Percentiles rank a stretch among this genome's conserved stretches.
Evolutionary conservation across 2,888 invertebrate genomes (phyloP).

Genomic region (Eupithecia vulgata): DNA sequence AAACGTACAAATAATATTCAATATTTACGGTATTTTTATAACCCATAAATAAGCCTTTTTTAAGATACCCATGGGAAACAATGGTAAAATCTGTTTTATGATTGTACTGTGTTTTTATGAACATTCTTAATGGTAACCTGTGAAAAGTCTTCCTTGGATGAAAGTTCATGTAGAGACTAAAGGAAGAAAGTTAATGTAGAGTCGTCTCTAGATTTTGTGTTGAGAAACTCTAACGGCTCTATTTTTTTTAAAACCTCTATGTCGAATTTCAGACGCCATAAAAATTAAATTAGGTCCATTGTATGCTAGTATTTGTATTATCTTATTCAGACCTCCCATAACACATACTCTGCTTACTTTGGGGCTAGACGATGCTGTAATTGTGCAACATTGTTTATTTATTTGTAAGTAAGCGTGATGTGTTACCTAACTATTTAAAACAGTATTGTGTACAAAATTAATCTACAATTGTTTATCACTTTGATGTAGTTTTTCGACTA

Average conservation of each 20-base stretch:
- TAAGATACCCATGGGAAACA: conserved; percentile 44
- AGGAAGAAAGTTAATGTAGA: neutral
- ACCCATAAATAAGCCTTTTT: conserved; percentile 34
- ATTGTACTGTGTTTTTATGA: conserved; percentile 28
- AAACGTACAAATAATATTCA: conserved; percentile 33
- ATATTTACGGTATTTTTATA: conserved; percentile 39
- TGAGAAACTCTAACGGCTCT: neutral
- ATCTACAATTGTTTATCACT: neutral
- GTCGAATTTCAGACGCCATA: too few species aligned
- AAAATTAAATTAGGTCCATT: too few species aligned
- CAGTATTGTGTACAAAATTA: neutral
- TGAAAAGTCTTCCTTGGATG: neutral
- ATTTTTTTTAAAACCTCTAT: neutral
- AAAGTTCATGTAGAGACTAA: neutral
- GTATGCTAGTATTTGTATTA: neutral
- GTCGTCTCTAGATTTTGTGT: neutral
- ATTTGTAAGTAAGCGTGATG: neutral
- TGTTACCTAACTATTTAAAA: neutral
- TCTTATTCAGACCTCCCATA: neutral
- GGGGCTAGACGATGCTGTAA: neutral
- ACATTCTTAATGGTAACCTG: neutral
- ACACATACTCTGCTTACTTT: neutral
- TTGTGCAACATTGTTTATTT: neutral
- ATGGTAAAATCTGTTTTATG: conserved; percentile 39
- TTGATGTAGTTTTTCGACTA: neutral